These are phyloP conservation scores for Phalloptychus januarius DNA, from an alignment of 2,797 vertebrate species.

Conservation along the genomic window DNA sequence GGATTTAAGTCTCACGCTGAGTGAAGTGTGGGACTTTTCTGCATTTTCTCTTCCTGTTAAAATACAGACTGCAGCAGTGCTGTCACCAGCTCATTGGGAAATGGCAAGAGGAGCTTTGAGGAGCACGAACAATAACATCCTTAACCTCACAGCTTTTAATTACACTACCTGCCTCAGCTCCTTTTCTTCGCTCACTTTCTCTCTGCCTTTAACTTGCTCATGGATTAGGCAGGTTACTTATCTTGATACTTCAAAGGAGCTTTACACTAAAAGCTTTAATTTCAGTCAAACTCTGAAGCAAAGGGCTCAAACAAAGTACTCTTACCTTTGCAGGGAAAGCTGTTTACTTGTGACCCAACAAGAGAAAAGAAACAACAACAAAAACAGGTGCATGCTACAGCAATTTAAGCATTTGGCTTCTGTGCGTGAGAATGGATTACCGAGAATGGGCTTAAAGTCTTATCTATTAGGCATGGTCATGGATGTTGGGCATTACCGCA, in stretches of 20 bases:
- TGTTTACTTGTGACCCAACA: constrained; percentile 10
- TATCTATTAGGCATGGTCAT: constrained; percentile 46
- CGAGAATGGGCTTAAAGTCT: constrained; percentile 55
- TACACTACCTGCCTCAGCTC: constrained; percentile 37
- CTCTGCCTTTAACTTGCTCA: constrained; percentile 42
- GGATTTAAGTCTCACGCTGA: neutral
- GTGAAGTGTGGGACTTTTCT: neutral
- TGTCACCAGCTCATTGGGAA: constrained; percentile 7
- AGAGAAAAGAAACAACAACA: neutral
- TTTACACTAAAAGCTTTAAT: constrained; percentile 30
- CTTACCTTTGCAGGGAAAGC: neutral
- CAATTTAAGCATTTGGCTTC: constrained; percentile 29
- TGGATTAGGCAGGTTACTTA: constrained; percentile 56
- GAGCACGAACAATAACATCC: constrained; percentile 28
- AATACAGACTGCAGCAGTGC: neutral
- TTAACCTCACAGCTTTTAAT: constrained; percentile 35
- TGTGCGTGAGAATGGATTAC: constrained; percentile 55
- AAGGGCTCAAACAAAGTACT: neutral
- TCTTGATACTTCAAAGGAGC: constrained; percentile 56
- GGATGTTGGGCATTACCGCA: constrained; percentile 45
- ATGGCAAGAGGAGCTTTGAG: constrained; percentile 25
- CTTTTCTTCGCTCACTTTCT: constrained; percentile 18
- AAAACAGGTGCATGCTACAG: constrained; percentile 11
- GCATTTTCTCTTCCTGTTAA: neutral
- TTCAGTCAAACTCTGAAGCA: constrained; percentile 21